A percentile compares a stretch with the other conserved stretches of the same genome.
phyloP scores from a whole-genome alignment of 2,113 vertebrate genomes.

The Galbula dea region DNA sequence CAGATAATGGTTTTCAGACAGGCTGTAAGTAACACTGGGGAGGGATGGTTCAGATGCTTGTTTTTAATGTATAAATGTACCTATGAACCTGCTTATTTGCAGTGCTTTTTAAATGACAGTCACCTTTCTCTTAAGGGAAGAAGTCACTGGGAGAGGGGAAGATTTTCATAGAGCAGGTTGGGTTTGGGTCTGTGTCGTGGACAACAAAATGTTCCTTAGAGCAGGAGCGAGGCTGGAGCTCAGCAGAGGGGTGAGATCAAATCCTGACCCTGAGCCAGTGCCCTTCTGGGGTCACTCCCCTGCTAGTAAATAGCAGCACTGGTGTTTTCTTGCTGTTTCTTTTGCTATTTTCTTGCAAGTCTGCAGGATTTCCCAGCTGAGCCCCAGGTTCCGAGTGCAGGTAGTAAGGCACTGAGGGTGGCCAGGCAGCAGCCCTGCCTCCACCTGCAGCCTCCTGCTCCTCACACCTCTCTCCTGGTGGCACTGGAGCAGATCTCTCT shows the following conservation, averaged over 20 bases:
- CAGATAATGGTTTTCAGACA: background rate
- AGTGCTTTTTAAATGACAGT: background rate
- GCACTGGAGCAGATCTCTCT: background rate
- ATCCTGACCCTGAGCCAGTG: background rate
- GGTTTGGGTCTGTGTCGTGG: background rate
- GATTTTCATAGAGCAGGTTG: background rate
- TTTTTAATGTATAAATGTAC: background rate
- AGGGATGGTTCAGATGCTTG: background rate
- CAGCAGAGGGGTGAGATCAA: background rate
- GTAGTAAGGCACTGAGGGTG: background rate
- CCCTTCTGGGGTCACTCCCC: background rate
- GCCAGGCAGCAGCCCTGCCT: background rate
- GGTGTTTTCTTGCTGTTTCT: no score
- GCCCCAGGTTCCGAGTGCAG: background rate
- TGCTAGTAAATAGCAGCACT: background rate
- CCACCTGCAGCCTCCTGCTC: background rate
- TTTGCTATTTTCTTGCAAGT: background rate
- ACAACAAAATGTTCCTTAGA: background rate
- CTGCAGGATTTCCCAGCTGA: background rate
- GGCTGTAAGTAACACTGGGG: background rate
- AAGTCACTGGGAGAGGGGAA: background rate
- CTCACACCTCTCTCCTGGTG: background rate
- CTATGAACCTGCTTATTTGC: background rate
- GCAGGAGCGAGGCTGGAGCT: background rate
- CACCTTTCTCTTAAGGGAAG: background rate